A percentile compares a stretch with the other conserved stretches of the same genome.
phyloP scores from a whole-genome alignment of 2,113 vertebrate genomes.

The Entelurus aequoreus region DNA sequence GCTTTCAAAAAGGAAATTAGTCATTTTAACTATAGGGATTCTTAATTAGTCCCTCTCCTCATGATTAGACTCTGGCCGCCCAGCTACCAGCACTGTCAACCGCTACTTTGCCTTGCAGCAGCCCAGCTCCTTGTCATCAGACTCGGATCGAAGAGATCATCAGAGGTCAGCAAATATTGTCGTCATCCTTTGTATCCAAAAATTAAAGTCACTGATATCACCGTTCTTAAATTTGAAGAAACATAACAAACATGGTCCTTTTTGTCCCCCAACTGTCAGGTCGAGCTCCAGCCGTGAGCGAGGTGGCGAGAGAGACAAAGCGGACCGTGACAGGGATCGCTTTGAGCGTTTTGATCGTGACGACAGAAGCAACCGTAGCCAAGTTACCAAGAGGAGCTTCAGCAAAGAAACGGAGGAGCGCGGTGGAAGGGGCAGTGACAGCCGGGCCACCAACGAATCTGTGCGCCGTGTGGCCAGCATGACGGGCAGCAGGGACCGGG shows the following conservation, averaged over 20 bases:
- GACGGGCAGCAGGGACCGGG: slow-evolving; percentile 73
- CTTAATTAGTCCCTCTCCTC: background rate
- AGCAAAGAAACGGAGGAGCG: slow-evolving; percentile 90
- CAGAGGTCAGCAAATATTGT: slow-evolving; percentile 74
- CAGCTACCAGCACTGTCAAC: slow-evolving; percentile 88
- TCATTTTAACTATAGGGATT: background rate
- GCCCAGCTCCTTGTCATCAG: slow-evolving; percentile 64
- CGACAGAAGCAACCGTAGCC: slow-evolving; percentile 58
- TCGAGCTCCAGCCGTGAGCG: slow-evolving; percentile 85
- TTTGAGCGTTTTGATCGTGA: slow-evolving; percentile 71
- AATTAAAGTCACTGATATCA: background rate
- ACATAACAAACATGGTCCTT: background rate
- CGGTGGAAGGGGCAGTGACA: slow-evolving; percentile 78
- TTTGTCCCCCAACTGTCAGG: slow-evolving; percentile 55
- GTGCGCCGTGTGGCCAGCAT: slow-evolving; percentile 90
- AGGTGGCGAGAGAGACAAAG: slow-evolving; percentile 46
- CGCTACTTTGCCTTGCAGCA: slow-evolving; percentile 94
- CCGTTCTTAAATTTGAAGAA: background rate
- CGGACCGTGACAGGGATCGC: slow-evolving; percentile 42
- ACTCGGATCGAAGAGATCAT: slow-evolving; percentile 83
- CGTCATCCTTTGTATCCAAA: background rate
- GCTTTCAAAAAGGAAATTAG: background rate
- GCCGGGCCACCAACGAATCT: slow-evolving; percentile 68
- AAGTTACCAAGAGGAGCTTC: slow-evolving; percentile 87
- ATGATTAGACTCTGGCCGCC: slow-evolving; percentile 76